Evolutionary conservation across 2,888 invertebrate genomes (phyloP).

Genomic region (Andrena hattorfiana): DNA sequence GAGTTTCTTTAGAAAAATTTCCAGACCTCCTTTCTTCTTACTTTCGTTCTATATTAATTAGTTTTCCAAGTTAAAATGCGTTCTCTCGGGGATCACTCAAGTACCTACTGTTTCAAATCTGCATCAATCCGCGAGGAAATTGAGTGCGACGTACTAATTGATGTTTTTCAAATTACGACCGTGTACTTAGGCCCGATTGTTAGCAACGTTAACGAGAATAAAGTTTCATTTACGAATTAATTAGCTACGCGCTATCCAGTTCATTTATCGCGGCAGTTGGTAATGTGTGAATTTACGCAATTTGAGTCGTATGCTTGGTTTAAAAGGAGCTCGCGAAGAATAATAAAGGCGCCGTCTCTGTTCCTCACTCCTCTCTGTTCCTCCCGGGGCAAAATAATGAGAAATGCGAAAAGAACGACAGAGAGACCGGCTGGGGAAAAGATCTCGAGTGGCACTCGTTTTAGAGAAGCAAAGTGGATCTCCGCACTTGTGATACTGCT

Average conservation of each 20-base stretch:
- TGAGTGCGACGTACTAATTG: neutral
- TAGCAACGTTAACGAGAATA: too few relatives aligned
- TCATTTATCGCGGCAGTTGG: slow-evolving; percentile 3
- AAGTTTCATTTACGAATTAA: neutral
- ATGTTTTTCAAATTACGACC: neutral
- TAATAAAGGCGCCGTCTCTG: neutral
- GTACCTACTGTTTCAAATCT: too few relatives aligned
- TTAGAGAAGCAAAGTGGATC: slow-evolving; percentile 67
- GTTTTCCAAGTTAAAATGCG: neutral
- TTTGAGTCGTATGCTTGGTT: neutral
- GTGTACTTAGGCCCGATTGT: too few relatives aligned
- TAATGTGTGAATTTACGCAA: slow-evolving; percentile 7
- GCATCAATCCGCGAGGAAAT: neutral
- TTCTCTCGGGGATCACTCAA: neutral
- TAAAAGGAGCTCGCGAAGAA: neutral
- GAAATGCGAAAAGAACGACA: slow-evolving; percentile 20
- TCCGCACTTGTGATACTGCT: slow-evolving; percentile 47
- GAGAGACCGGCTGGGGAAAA: slow-evolving; percentile 30
- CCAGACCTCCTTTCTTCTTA: neutral
- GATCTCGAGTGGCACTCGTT: slow-evolving; percentile 53
- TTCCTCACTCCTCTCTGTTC: neutral
- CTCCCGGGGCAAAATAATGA: slow-evolving; percentile 14
- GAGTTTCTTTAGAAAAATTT: slow-evolving; percentile 6
- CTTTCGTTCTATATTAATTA: slow-evolving; percentile 9
- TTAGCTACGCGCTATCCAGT: neutral